Conservation (phyloP, 1,140 invertebrate species). For the Drosophila biarmipes region DNA sequence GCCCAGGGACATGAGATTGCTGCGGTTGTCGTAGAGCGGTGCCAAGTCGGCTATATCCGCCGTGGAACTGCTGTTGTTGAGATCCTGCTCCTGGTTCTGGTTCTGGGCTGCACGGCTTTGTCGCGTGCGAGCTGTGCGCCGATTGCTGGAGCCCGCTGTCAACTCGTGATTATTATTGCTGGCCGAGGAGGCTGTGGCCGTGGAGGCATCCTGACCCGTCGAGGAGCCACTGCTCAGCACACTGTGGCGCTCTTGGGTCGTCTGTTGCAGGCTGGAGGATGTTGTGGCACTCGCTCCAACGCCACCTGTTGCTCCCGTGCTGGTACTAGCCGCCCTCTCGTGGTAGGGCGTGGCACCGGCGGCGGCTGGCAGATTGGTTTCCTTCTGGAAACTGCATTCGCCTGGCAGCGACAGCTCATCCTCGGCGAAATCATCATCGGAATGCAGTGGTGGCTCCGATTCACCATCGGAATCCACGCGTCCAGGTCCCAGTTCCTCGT, state of each 20-base stretch:
- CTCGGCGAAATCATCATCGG: constrained; percentile 89
- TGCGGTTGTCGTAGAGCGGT: constrained; percentile 77
- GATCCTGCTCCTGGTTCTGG: constrained; percentile 68
- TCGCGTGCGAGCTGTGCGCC: constrained; percentile 47
- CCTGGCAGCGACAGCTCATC: constrained; percentile 88
- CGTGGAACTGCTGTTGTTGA: constrained; percentile 75
- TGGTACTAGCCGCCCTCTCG: constrained; percentile 73
- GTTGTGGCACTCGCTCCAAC: constrained; percentile 49
- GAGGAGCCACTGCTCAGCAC: constrained; percentile 77
- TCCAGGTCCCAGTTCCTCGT: constrained; percentile 87
- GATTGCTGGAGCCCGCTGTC: constrained; percentile 16
- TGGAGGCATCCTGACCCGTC: constrained; percentile 69
- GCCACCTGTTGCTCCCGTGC: constrained; percentile 33
- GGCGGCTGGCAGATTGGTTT: constrained; percentile 33
- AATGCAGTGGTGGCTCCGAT: constrained; percentile 86
- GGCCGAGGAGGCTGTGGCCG: constrained; percentile 62
- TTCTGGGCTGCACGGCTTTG: constrained; percentile 48
- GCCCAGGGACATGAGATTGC: constrained; percentile 80
- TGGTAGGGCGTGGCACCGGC: constrained; percentile 84
- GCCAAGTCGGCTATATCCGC: constrained; percentile 72
- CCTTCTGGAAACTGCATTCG: constrained; percentile 85
- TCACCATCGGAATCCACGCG: constrained; percentile 88
- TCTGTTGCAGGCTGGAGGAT: constrained; percentile 39
- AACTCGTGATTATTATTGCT: constrained; percentile 47
- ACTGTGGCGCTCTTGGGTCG: constrained; percentile 82